Evolutionary conservation across 2,797 vertebrate species (phyloP).

Genomic region (Thunnus albacares): DNA sequence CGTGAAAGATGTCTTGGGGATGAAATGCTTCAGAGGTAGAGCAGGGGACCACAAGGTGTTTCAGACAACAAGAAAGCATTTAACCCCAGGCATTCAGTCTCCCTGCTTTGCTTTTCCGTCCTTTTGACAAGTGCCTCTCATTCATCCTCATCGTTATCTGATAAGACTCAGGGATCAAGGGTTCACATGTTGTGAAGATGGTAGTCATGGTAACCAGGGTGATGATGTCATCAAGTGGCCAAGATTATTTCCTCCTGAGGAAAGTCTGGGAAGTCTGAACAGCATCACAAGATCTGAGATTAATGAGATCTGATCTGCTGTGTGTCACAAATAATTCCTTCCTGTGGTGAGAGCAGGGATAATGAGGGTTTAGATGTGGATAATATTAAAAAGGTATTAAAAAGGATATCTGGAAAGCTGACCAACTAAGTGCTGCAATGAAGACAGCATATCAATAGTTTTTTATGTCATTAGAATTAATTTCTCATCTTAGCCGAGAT

Average conservation of each 20-base stretch:
- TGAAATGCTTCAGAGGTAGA: slow-evolving; percentile 12
- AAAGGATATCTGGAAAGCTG: background rate
- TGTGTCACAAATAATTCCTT: slow-evolving; percentile 15
- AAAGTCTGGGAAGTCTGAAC: slow-evolving; percentile 12
- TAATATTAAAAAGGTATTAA: background rate
- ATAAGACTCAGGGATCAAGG: slow-evolving; percentile 47
- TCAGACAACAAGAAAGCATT: slow-evolving; percentile 32
- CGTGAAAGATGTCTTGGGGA: slow-evolving; percentile 25
- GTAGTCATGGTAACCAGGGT: slow-evolving; percentile 59
- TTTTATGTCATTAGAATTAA: no score
- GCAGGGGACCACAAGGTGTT: background rate
- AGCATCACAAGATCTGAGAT: slow-evolving; percentile 15
- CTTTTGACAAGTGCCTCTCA: slow-evolving; percentile 50
- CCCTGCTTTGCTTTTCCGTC: slow-evolving; percentile 57
- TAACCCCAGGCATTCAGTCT: slow-evolving; percentile 20
- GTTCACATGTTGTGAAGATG: slow-evolving; percentile 41
- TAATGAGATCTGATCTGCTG: slow-evolving; percentile 18
- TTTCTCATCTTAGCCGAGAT: no score
- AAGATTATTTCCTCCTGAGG: slow-evolving; percentile 42
- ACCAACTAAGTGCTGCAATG: no score
- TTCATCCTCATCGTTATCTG: slow-evolving; percentile 52
- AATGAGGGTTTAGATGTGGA: background rate
- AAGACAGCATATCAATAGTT: no score
- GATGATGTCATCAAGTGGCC: slow-evolving; percentile 51
- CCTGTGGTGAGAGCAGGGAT: background rate